Percentiles rank a stretch among this genome's conserved stretches.
Evolutionary conservation across 35 echinoderm and acorn worm species (phyloP).

Genomic region (Ophiothrix spiculata): DNA sequence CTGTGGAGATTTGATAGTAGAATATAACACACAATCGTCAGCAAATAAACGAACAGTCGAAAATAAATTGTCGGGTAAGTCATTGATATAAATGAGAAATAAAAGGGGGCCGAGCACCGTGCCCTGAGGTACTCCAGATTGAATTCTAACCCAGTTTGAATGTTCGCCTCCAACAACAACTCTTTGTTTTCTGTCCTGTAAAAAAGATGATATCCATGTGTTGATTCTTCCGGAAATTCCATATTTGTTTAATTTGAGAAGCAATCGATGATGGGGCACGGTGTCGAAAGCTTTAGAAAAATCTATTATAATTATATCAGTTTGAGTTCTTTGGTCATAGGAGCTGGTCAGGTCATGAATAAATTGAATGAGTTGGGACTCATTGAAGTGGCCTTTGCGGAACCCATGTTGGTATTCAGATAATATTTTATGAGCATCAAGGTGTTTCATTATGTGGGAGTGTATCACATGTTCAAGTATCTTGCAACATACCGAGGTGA

Average conservation of each 20-base stretch:
- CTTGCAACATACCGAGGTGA: too few relatives aligned
- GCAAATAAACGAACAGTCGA: not conserved
- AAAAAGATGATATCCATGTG: not conserved
- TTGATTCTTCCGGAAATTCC: not conserved
- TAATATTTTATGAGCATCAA: too few relatives aligned
- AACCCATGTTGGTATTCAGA: too few relatives aligned
- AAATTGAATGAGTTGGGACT: too few relatives aligned
- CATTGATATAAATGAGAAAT: not conserved
- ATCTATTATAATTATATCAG: not conserved
- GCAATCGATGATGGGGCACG: not conserved
- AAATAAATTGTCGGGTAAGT: not conserved
- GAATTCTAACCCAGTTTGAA: not conserved
- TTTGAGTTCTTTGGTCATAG: not conserved
- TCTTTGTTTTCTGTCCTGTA: not conserved
- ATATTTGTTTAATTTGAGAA: not conserved
- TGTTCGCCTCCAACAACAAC: not conserved
- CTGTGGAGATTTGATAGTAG: not conserved
- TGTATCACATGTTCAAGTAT: too few relatives aligned
- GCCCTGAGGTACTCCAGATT: too few relatives aligned
- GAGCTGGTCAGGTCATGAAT: too few relatives aligned
- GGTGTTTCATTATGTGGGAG: too few relatives aligned
- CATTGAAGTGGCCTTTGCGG: too few relatives aligned
- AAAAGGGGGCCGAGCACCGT: not conserved
- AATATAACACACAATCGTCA: not conserved
- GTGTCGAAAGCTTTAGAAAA: not conserved